These are phyloP conservation scores for Trichacis sp. DNA, from an alignment of 2,888 invertebrate species.

Conservation along the genomic window DNA sequence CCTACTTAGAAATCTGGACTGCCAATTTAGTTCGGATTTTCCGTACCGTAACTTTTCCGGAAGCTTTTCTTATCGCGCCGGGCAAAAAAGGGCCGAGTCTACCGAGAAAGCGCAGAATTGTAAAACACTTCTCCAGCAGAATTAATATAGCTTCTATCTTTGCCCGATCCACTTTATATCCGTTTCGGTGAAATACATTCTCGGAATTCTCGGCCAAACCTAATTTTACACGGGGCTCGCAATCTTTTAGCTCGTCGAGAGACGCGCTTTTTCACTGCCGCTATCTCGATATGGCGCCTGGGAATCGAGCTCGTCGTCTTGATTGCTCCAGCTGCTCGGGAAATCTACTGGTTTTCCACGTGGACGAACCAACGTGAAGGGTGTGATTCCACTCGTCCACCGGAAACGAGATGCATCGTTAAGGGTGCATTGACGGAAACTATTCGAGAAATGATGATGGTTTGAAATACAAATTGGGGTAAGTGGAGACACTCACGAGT, in stretches of 20 bases:
- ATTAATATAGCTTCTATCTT: constrained; percentile 3
- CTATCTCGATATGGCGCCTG: constrained; percentile 32
- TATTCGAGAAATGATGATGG: no score
- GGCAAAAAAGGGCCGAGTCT: neutral
- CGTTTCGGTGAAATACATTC: constrained; percentile 6
- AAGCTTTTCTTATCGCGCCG: neutral
- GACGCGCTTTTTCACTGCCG: constrained; percentile 27
- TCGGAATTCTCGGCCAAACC: constrained; percentile 22
- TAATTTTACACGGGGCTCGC: constrained; percentile 27
- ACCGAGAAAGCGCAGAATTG: neutral
- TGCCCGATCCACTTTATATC: constrained; percentile 9
- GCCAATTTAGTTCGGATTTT: neutral
- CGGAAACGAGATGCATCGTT: constrained; percentile 26
- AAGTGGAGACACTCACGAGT: no score
- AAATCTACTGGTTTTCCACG: constrained; percentile 16
- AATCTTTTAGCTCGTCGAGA: constrained; percentile 31
- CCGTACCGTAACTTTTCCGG: neutral
- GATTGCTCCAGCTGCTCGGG: constrained; percentile 28
- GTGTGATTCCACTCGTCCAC: constrained; percentile 4
- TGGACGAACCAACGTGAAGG: constrained; percentile 18
- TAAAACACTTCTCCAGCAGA: neutral
- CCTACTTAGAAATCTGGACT: neutral
- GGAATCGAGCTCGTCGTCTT: constrained; percentile 36
- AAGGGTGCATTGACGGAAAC: no score
- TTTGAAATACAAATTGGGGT: no score